Evolutionary conservation across 2,888 invertebrate species (phyloP), one percentile per base, ranked within the genome.

Genomic region (Erebia ligea): DNA sequence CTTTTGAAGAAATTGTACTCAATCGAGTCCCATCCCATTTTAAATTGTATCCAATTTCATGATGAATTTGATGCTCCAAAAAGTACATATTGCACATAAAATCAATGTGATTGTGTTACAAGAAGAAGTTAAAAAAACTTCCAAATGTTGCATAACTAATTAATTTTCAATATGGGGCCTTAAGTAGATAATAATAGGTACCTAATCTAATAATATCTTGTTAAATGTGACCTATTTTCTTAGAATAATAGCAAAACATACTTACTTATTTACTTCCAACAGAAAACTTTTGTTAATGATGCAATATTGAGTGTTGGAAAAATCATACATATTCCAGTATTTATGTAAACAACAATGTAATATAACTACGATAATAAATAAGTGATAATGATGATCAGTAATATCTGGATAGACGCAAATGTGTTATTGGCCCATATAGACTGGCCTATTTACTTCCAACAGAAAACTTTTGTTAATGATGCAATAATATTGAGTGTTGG

Each of bases 201-300:
- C 42, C 15, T 40, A n/a, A 19, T 45, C 15, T 62, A 21, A 13
- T 59, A 45, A 19, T 15, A 62, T 21, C 21, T 45, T 45, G 45
- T 61, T 61, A 19, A 61, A 19, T 61, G 13, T 45, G 62, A 48
- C 25, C 21, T 62, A 62, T 48, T 62, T 62, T 62, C 62, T 62
- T 1, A 19, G 45, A 45, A 61, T 61, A 61, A 58, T n/a, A 56
- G 21, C 56, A 56, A 56, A 11, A 6, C 11, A 21, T 62, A 21
- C n/a, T 48, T 62, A 15, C 21, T 15, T 45, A 62, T 19, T 48
- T 19, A 10, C 10, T 2, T 11, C 11, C 19, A 40, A 34, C 9
- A 34, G n/a, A 42, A 42, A 4, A 42, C 42, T 59, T 40, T 59
- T 17, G 15, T 59, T 45, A 42, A 62, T 62, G 62, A 62, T 62